phyloP scores from a whole-genome alignment of 1,140 invertebrate genomes.

The Cherax destructor region DNA sequence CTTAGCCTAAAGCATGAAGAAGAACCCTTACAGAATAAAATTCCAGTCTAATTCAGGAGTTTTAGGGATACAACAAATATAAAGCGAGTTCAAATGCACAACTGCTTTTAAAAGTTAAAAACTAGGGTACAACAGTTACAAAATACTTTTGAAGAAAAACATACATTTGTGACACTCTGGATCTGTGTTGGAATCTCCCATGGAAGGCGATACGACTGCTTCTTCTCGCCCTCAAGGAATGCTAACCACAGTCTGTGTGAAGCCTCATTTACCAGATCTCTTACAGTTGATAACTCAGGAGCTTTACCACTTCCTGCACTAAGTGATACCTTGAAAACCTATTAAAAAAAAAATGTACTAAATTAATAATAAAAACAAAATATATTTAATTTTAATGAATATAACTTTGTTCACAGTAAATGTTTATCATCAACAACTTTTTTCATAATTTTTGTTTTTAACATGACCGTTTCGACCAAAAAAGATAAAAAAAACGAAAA shows the following conservation, averaged over 20 bases:
- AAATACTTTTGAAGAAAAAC: conserved; percentile 64
- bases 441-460: no score
- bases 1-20: no score
- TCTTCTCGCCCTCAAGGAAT: conserved; percentile 92
- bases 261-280: conserved; percentile 88
- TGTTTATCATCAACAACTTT: no score
- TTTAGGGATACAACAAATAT: no score
- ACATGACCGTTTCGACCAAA: no score
- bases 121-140: background rate
- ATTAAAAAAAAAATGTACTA: conserved; percentile 22
- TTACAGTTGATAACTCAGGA: conserved; percentile 85
- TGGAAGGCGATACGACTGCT: conserved; percentile 78
- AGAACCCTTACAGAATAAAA: no score
- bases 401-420: no score
- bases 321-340: conserved; percentile 91
- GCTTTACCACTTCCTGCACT: conserved; percentile 84
- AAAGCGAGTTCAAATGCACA: no score
- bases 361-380: conserved; percentile 49
- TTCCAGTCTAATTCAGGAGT: no score
- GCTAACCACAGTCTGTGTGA: conserved; percentile 92
- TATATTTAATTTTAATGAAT: background rate
- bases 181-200: conserved; percentile 96
- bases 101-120: background rate
- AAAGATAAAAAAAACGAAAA: no score
- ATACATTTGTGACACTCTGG: conserved; percentile 81